Percentiles rank a stretch among this genome's conserved stretches.
Conservation (phyloP, 2,888 invertebrate species). For the Drosophila diplacantha region DNA sequence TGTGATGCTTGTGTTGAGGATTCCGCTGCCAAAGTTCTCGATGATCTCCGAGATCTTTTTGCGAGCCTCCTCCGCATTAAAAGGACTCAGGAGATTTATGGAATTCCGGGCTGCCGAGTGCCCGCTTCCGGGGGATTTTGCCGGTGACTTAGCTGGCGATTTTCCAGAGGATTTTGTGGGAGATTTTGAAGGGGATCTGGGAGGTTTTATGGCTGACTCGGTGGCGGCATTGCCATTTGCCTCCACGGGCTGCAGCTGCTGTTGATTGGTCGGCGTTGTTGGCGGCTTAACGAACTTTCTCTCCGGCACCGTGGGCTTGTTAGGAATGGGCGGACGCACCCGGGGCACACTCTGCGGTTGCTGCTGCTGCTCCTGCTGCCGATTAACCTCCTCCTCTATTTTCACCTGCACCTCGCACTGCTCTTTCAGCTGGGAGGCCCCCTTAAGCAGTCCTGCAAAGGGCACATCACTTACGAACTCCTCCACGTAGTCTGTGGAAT, state of each 20-base stretch:
- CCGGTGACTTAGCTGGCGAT: conserved; percentile 51
- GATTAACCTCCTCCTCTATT: conserved; percentile 33
- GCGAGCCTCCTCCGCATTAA: conserved; percentile 95
- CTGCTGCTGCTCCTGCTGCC: conserved; percentile 24
- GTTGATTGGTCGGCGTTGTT: conserved; percentile 51
- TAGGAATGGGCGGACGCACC: conserved; percentile 66
- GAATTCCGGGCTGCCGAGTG: conserved; percentile 59
- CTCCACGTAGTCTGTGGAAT: conserved; percentile 87
- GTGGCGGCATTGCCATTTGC: conserved; percentile 46
- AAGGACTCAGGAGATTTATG: conserved; percentile 85
- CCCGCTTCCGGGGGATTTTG: conserved; percentile 54
- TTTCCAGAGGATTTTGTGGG: conserved; percentile 42
- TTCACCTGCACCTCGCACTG: conserved; percentile 10
- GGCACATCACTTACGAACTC: conserved; percentile 91
- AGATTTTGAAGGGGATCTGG: conserved; percentile 34
- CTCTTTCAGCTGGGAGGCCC: conserved; percentile 80
- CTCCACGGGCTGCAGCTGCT: conserved; percentile 37
- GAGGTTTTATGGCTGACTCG: background rate
- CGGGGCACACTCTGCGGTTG: conserved; percentile 42
- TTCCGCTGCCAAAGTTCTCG: conserved; percentile 93
- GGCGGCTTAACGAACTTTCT: conserved; percentile 62
- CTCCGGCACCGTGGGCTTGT: conserved; percentile 67
- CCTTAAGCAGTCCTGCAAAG: conserved; percentile 90
- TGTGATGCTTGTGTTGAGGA: conserved; percentile 79
- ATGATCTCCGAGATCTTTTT: conserved; percentile 97